Percentiles rank a stretch among this genome's conserved stretches.
These are phyloP conservation scores for Onychorhynchus coronatus DNA, from an alignment of 2,113 vertebrate genomes.

Conservation along the genomic window DNA sequence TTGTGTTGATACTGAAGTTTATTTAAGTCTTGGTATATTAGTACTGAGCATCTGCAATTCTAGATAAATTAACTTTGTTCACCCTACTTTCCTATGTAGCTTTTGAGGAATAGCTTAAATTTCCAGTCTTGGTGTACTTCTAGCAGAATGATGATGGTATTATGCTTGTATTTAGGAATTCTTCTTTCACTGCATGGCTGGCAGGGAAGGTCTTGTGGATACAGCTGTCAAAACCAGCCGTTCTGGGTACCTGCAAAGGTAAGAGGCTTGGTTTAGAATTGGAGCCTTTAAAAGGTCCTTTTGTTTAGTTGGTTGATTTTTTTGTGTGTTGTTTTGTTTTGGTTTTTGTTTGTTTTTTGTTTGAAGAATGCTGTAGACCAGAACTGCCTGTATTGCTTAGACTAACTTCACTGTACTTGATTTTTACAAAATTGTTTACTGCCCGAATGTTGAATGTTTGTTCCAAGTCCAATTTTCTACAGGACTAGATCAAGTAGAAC, in stretches of 20 bases:
- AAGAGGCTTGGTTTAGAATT: not conserved
- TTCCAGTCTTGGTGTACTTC: not conserved
- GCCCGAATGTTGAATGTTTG: not conserved
- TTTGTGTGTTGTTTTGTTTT: not conserved
- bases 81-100: not conserved
- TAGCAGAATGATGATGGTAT: not conserved
- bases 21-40: not conserved
- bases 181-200: slow-evolving; percentile 99
- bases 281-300: not conserved
- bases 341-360: not conserved
- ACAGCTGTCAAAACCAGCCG: slow-evolving; percentile 97
- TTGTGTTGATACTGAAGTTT: not conserved
- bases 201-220: slow-evolving; percentile 94
- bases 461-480: not conserved
- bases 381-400: not conserved
- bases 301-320: not conserved
- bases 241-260: slow-evolving; percentile 97
- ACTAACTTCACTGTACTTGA: not conserved
- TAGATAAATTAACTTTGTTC: not conserved
- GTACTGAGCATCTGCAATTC: not conserved
- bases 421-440: not conserved
- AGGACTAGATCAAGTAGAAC: not conserved
- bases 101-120: not conserved
- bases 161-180: slow-evolving; percentile 83
- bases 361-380: not conserved